phyloP scores from a whole-genome alignment of 2,113 vertebrate genomes.

The Trochalopteron elliotii region DNA sequence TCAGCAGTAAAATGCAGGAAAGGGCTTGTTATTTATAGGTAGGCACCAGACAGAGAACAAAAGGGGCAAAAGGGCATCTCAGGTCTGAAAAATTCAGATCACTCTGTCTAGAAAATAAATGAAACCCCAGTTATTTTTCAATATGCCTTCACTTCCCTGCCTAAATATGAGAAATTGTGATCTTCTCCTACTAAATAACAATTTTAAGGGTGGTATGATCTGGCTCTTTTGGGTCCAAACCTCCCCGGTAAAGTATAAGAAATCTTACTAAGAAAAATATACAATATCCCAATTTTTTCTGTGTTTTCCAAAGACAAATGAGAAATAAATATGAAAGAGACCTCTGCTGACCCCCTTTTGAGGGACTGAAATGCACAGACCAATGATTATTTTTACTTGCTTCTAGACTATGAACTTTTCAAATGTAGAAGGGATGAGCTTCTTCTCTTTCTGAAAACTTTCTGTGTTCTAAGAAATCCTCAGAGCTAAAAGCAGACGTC shows the following conservation, averaged over 20 bases:
- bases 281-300: not conserved
- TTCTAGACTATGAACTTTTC: not conserved
- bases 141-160: not conserved
- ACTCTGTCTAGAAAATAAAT: not conserved
- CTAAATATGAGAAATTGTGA: not conserved
- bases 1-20: not conserved
- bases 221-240: not conserved
- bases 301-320: not conserved
- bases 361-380: not conserved
- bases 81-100: not conserved
- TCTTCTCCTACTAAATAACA: not conserved
- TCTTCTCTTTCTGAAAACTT: not conserved
- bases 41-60: not conserved
- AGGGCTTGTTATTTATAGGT: not conserved
- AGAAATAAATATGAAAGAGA: not conserved
- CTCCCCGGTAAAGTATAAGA: not conserved
- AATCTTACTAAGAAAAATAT: not conserved
- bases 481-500: not conserved
- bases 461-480: not conserved
- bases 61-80: not conserved
- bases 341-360: not conserved
- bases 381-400: not conserved
- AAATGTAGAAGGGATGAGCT: not conserved
- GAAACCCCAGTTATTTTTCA: not conserved
- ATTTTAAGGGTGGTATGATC: not conserved